Conservation (phyloP, 2,113 vertebrate genomes). For the Vulpes vulpes region DNA sequence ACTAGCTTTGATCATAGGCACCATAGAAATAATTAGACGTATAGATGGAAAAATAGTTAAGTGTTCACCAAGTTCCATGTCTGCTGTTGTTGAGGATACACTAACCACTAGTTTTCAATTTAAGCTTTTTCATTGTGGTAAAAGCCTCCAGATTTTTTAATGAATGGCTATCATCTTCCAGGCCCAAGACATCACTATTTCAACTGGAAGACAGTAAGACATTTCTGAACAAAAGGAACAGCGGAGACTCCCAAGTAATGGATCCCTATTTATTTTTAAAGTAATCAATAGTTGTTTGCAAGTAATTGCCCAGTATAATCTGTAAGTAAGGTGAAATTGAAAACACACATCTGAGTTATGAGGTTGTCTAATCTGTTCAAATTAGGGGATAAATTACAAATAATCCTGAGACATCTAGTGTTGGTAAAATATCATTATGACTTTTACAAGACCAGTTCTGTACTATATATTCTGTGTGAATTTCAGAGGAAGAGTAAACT, state of each 20-base stretch:
- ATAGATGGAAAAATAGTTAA: slow-evolving; percentile 61
- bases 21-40: slow-evolving; percentile 64
- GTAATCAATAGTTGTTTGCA: slow-evolving; percentile 88
- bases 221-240: slow-evolving; percentile 81
- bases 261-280: slow-evolving; percentile 89
- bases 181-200: slow-evolving; percentile 82
- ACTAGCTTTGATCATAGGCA: slow-evolving; percentile 53
- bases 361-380: slow-evolving; percentile 77
- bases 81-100: slow-evolving; percentile 55
- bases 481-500: slow-evolving; percentile 83
- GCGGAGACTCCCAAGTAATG: slow-evolving; percentile 81
- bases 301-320: slow-evolving; percentile 84
- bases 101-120: slow-evolving; percentile 70
- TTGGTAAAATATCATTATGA: slow-evolving; percentile 69
- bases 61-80: slow-evolving; percentile 68
- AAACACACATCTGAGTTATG: slow-evolving; percentile 72
- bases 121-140: slow-evolving; percentile 72
- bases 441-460: slow-evolving; percentile 73
- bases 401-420: slow-evolving; percentile 73
- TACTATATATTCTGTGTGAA: slow-evolving; percentile 71
- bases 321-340: slow-evolving; percentile 85
- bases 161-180: slow-evolving; percentile 79
- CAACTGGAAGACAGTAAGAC: slow-evolving; percentile 84
- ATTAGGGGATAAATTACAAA: slow-evolving; percentile 74
- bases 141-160: slow-evolving; percentile 74